Conservation (phyloP, 2,113 vertebrate species). For the Piaya cayana region DNA sequence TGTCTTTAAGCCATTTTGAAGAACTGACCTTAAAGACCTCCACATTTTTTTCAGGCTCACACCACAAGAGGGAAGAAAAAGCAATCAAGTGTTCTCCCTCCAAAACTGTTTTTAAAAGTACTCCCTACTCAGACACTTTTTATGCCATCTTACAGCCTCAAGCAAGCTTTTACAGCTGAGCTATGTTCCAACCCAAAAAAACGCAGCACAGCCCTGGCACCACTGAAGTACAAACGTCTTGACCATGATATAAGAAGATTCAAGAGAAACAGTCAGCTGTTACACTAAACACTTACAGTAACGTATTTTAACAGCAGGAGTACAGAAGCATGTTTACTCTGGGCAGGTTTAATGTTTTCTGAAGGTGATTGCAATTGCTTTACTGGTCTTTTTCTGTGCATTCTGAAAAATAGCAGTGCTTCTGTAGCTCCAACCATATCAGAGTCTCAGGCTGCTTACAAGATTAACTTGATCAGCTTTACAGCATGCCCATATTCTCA, state of each 20-base stretch:
- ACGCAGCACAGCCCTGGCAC: not conserved
- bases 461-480: not conserved
- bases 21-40: not conserved
- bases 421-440: not conserved
- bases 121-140: not conserved
- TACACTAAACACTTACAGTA: not conserved
- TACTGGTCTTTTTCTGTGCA: not conserved
- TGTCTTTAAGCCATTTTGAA: not conserved
- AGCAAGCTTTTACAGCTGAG: constrained; percentile 38
- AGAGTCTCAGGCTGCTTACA: not conserved
- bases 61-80: not conserved
- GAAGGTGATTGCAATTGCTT: not conserved
- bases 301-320: constrained; percentile 21
- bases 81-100: not conserved
- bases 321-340: not conserved
- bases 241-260: constrained; percentile 6
- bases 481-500: not conserved
- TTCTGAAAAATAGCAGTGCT: not conserved
- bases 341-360: constrained; percentile 4
- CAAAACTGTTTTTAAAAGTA: not conserved
- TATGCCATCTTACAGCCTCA: not conserved
- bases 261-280: constrained; percentile 43
- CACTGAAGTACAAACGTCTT: constrained; percentile 46
- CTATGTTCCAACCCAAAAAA: constrained; percentile 4
- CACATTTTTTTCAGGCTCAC: not conserved